Conservation (phyloP, 2,113 vertebrate genomes). For the Otus sunia region DNA sequence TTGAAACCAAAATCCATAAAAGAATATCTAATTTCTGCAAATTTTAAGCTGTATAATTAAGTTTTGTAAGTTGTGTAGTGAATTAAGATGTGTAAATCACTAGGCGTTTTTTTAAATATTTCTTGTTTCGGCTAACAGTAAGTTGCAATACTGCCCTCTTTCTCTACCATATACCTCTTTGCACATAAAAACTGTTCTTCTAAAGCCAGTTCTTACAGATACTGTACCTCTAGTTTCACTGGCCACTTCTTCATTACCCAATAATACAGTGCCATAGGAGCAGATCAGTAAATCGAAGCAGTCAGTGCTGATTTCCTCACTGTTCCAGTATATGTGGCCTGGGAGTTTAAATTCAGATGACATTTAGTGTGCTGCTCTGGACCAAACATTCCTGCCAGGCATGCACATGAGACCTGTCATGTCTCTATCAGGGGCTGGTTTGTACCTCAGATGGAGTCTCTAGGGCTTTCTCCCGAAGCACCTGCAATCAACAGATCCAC, state of each 20-base stretch:
- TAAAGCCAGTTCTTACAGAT: not conserved
- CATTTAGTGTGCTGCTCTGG: not conserved
- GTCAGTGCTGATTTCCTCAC: not conserved
- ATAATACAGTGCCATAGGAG: not conserved
- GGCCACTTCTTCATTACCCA: not conserved
- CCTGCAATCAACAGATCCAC: not conserved
- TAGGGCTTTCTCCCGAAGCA: not conserved
- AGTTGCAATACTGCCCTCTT: not conserved
- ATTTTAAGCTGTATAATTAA: not conserved
- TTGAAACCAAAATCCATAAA: not conserved
- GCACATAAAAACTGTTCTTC: not conserved
- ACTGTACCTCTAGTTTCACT: not conserved
- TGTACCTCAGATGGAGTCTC: not conserved
- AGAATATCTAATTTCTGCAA: not conserved
- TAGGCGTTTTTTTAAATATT: not conserved
- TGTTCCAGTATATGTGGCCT: not conserved
- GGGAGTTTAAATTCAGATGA: not conserved
- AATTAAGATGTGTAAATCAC: not conserved
- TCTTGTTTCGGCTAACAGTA: not conserved
- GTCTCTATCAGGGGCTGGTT: not conserved
- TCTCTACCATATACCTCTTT: not conserved
- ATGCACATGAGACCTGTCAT: not conserved
- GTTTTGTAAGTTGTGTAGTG: not conserved
- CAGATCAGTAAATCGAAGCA: not conserved
- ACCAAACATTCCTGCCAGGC: not conserved